Evolutionary conservation across 2,888 invertebrate genomes (phyloP).

Genomic region (Acanthosepion lycidas): DNA sequence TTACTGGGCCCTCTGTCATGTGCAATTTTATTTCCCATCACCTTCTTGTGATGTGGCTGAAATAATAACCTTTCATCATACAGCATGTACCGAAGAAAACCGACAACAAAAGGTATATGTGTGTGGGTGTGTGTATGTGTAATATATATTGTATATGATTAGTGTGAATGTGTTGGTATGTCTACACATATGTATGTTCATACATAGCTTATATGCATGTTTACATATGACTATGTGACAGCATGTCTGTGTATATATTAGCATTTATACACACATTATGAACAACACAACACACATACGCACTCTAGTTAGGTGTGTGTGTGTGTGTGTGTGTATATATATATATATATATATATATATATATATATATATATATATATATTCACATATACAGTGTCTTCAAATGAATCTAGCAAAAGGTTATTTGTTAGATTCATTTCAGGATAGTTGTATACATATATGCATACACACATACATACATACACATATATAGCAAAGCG

Average conservation of each 20-base stretch:
- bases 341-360: neutral
- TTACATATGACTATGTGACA: neutral
- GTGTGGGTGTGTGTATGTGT: neutral
- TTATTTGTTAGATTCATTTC: neutral
- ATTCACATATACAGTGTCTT: neutral
- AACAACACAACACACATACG: too few relatives aligned
- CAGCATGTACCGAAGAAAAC: slow-evolving; percentile 46
- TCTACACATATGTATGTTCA: neutral
- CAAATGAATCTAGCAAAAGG: neutral
- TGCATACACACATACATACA: too few relatives aligned
- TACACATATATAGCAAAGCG: neutral
- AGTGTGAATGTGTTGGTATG: neutral
- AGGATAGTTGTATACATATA: neutral
- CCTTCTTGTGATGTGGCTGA: slow-evolving; percentile 47
- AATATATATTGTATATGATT: too few relatives aligned
- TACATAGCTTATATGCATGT: neutral
- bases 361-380: neutral
- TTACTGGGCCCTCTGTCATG: slow-evolving; percentile 46
- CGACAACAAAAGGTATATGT: slow-evolving; percentile 43
- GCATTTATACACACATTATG: too few relatives aligned
- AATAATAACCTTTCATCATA: slow-evolving; percentile 42
- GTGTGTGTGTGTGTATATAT: neutral
- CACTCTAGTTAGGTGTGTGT: neutral
- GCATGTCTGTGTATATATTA: neutral
- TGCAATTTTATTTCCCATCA: slow-evolving; percentile 47